These are phyloP conservation scores for Parauchenoglanis punctatus DNA, from an alignment of 2,797 vertebrate species.

Conservation along the genomic window DNA sequence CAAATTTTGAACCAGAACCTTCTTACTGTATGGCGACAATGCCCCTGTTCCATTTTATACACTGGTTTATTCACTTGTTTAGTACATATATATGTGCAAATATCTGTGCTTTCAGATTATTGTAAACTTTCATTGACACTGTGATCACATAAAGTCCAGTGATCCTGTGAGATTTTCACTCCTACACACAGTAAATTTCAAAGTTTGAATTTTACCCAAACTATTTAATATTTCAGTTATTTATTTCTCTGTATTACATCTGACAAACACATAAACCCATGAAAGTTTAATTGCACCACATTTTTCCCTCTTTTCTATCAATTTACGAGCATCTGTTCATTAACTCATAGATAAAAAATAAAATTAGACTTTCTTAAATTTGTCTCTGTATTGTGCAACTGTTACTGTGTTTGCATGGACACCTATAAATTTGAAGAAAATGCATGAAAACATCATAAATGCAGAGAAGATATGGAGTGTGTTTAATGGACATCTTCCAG, in stretches of 20 bases:
- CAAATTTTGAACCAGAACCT: too few species aligned
- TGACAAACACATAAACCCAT: not conserved
- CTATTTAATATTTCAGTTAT: not conserved
- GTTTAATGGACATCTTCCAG: conserved; percentile 20
- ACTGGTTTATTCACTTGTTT: not conserved
- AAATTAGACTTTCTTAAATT: not conserved
- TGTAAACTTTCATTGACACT: not conserved
- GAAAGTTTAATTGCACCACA: not conserved
- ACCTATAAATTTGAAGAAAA: not conserved
- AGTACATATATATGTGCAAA: not conserved
- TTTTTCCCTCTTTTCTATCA: not conserved
- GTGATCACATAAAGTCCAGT: not conserved
- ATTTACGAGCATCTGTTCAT: not conserved
- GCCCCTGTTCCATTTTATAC: not conserved
- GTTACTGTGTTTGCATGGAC: not conserved
- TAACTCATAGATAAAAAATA: not conserved
- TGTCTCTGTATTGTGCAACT: conserved; percentile 12
- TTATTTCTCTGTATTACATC: not conserved
- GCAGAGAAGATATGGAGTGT: not conserved
- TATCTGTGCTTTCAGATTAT: not conserved
- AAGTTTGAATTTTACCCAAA: not conserved
- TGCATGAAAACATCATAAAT: not conserved
- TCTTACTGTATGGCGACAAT: too few species aligned
- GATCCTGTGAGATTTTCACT: not conserved
- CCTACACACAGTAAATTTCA: not conserved